Percentiles rank a stretch among this genome's conserved stretches.
phyloP scores from a whole-genome alignment of 53 echinoderm and acorn worm species.

The Paracentrotus lividus region DNA sequence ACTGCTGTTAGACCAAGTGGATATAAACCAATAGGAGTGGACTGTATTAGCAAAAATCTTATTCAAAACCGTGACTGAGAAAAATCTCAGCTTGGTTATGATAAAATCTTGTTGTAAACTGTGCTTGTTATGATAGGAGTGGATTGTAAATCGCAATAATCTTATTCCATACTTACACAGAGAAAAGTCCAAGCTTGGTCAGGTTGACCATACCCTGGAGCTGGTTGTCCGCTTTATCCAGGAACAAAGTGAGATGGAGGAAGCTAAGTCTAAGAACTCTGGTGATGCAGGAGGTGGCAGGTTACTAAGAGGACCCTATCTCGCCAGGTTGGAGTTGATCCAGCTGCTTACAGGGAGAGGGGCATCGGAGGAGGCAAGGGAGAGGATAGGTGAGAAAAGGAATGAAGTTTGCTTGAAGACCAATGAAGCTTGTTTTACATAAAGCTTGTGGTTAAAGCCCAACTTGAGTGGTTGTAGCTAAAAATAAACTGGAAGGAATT shows the following conservation, averaged over 20 bases:
- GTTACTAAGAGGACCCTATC: slow-evolving; percentile 79
- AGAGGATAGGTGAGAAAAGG: slow-evolving; percentile 52
- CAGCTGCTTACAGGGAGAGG: slow-evolving; percentile 70
- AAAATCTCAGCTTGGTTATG: too few species aligned
- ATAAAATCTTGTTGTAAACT: too few species aligned
- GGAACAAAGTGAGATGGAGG: slow-evolving; percentile 73
- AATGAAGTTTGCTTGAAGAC: background rate
- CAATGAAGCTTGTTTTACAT: too few species aligned
- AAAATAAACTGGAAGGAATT: too few species aligned
- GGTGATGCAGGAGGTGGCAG: slow-evolving; percentile 29
- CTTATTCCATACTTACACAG: background rate
- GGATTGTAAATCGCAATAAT: background rate
- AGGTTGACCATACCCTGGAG: slow-evolving; percentile 76
- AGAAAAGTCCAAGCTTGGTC: slow-evolving; percentile 42
- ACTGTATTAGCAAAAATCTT: too few species aligned
- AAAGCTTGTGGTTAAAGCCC: too few species aligned
- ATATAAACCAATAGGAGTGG: too few species aligned
- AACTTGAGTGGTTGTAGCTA: too few species aligned
- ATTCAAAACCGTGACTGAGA: too few species aligned
- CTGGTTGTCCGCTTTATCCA: slow-evolving; percentile 75
- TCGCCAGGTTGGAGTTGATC: slow-evolving; percentile 85
- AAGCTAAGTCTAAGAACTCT: slow-evolving; percentile 60
- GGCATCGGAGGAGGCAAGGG: slow-evolving; percentile 62
- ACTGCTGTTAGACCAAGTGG: too few species aligned
- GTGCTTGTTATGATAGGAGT: too few species aligned